These are phyloP conservation scores for Hypomecis punctinalis DNA, from an alignment of 2,888 invertebrate genomes.

Conservation along the genomic window DNA sequence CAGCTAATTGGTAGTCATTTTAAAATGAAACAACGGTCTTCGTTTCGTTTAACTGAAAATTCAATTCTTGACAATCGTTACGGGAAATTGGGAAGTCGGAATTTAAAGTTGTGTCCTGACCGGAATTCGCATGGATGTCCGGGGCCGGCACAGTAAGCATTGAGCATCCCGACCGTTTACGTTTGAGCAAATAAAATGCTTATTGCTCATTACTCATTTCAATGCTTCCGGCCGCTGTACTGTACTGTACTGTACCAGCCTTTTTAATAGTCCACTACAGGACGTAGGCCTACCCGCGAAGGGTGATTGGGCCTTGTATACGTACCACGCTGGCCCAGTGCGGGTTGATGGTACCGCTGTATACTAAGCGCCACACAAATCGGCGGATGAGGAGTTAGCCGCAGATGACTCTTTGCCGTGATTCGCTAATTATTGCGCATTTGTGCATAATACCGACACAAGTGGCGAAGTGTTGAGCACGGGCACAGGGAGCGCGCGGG, in stretches of 20 bases:
- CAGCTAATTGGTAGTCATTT: slow-evolving; percentile 28
- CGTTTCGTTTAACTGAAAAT: slow-evolving; percentile 25
- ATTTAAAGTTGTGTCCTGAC: slow-evolving; percentile 21
- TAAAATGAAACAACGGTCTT: slow-evolving; percentile 24
- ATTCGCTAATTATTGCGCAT: no score
- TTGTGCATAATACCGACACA: no score
- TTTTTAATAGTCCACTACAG: no score
- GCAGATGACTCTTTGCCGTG: no score
- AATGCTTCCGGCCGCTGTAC: neutral
- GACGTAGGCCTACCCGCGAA: no score
- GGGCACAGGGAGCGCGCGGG: no score
- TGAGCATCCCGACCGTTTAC: slow-evolving; percentile 3
- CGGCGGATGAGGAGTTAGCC: no score
- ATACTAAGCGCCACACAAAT: no score
- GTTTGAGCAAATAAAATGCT: slow-evolving; percentile 15
- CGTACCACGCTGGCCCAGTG: no score
- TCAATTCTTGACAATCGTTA: slow-evolving; percentile 27
- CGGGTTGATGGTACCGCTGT: no score
- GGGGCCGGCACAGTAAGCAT: neutral
- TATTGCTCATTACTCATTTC: slow-evolving; percentile 19
- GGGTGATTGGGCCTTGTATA: no score
- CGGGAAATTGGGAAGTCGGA: slow-evolving; percentile 23
- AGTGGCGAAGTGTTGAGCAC: no score
- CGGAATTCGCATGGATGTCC: slow-evolving; percentile 8
- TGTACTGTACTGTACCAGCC: neutral